These are phyloP conservation scores for Pitangus sulphuratus DNA, from an alignment of 2,797 vertebrate species.

Conservation along the genomic window DNA sequence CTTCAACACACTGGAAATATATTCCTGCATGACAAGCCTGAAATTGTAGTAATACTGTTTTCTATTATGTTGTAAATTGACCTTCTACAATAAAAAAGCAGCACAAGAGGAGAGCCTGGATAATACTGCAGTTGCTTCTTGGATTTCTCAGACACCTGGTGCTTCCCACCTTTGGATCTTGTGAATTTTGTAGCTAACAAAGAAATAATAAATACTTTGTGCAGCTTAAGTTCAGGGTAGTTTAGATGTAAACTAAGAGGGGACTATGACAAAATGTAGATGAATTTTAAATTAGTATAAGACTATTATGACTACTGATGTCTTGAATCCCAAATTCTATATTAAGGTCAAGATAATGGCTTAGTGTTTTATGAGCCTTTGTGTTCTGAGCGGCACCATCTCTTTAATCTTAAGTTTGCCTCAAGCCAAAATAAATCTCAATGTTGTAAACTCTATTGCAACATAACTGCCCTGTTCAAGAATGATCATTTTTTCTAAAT, in stretches of 20 bases:
- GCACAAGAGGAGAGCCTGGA: neutral
- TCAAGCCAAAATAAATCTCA: constrained; percentile 83
- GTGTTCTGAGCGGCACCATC: constrained; percentile 66
- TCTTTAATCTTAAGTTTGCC: constrained; percentile 83
- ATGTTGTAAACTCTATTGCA: constrained; percentile 78
- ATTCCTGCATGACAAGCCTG: constrained; percentile 28
- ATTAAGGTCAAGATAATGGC: constrained; percentile 83
- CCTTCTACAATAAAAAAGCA: constrained; percentile 15
- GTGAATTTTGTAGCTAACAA: constrained; percentile 75
- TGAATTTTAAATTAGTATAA: constrained; percentile 80
- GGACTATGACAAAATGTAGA: constrained; percentile 70
- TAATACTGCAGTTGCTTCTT: neutral
- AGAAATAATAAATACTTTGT: constrained; percentile 71
- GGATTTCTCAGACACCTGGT: constrained; percentile 38
- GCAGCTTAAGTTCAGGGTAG: constrained; percentile 65
- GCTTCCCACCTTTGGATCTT: constrained; percentile 42
- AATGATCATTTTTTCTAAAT: constrained; percentile 80
- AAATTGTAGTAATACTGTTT: constrained; percentile 39
- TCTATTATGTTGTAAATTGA: constrained; percentile 53
- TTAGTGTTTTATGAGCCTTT: constrained; percentile 82
- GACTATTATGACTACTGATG: constrained; percentile 76
- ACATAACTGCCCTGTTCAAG: constrained; percentile 77
- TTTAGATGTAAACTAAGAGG: constrained; percentile 55
- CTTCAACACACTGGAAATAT: neutral
- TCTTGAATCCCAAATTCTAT: constrained; percentile 78